Evolutionary conservation across 2,888 invertebrate species (phyloP).

Genomic region (Erynnis tages): DNA sequence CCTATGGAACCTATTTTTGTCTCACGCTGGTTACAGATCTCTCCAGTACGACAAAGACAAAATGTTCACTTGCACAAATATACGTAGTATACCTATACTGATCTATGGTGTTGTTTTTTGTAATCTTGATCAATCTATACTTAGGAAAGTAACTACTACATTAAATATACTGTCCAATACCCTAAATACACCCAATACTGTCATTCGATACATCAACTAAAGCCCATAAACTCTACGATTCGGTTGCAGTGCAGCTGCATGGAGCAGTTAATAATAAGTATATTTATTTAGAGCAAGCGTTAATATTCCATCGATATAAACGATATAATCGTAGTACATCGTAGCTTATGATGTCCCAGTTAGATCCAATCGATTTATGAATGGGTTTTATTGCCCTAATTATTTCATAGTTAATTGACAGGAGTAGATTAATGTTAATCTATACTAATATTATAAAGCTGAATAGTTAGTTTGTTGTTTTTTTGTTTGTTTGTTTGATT

Average conservation of each 20-base stretch:
- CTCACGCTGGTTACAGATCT: too few relatives aligned
- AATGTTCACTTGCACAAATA: too few relatives aligned
- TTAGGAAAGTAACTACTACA: too few relatives aligned
- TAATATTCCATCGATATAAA: slow-evolving; percentile 22
- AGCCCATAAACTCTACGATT: neutral
- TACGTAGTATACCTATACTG: too few relatives aligned
- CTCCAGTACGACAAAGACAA: too few relatives aligned
- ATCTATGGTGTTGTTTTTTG: too few relatives aligned
- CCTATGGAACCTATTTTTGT: too few relatives aligned
- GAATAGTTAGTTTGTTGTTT: too few relatives aligned
- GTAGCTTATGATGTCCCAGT: slow-evolving; percentile 20
- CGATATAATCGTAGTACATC: neutral
- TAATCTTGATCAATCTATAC: too few relatives aligned
- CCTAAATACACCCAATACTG: neutral
- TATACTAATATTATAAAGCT: too few relatives aligned
- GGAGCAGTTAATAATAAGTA: slow-evolving; percentile 21
- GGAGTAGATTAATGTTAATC: slow-evolving; percentile 9
- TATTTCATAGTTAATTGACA: slow-evolving; percentile 6
- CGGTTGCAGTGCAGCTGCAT: slow-evolving; percentile 19
- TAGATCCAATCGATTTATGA: slow-evolving; percentile 20
- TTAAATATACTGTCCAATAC: too few relatives aligned
- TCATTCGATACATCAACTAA: neutral
- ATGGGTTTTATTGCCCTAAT: slow-evolving; percentile 25
- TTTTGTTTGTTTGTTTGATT: too few relatives aligned
- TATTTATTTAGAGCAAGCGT: slow-evolving; percentile 19